Percentiles rank a stretch among this genome's conserved stretches.
Conservation (phyloP, 2,113 vertebrate genomes). For the Gymnorhina tibicen region DNA sequence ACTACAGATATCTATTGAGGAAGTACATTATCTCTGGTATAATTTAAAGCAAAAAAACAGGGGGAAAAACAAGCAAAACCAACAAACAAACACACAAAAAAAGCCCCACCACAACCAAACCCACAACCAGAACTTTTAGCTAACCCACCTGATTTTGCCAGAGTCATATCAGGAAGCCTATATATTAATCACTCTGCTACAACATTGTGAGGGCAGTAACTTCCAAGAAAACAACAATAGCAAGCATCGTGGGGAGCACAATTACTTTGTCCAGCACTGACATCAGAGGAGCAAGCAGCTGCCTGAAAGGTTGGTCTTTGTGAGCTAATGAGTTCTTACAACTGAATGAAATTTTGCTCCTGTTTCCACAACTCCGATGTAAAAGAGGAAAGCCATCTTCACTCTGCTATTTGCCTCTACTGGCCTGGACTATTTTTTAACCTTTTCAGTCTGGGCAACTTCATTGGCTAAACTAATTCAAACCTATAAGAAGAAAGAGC, state of each 20-base stretch:
- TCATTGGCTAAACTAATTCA: neutral
- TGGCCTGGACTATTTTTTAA: neutral
- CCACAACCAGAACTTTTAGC: neutral
- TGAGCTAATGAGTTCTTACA: neutral
- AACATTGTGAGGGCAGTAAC: neutral
- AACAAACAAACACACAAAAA: neutral
- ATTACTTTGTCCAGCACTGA: neutral
- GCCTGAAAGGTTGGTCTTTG: neutral
- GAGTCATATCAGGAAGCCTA: neutral
- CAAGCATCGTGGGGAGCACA: neutral
- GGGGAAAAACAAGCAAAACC: neutral
- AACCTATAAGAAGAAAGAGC: neutral
- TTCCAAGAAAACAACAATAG: neutral
- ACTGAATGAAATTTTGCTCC: neutral
- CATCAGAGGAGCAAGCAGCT: neutral
- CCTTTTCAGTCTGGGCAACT: neutral
- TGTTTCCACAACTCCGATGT: neutral
- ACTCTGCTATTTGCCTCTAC: neutral
- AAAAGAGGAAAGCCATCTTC: neutral
- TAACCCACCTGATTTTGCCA: neutral
- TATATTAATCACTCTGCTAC: neutral
- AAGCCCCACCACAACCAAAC: accelerated
- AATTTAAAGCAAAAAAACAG: neutral
- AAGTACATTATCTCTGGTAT: neutral
- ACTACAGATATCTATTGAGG: neutral